These are phyloP conservation scores for Trachelus stipa DNA, from an alignment of 2,888 invertebrate genomes.

Conservation along the genomic window DNA sequence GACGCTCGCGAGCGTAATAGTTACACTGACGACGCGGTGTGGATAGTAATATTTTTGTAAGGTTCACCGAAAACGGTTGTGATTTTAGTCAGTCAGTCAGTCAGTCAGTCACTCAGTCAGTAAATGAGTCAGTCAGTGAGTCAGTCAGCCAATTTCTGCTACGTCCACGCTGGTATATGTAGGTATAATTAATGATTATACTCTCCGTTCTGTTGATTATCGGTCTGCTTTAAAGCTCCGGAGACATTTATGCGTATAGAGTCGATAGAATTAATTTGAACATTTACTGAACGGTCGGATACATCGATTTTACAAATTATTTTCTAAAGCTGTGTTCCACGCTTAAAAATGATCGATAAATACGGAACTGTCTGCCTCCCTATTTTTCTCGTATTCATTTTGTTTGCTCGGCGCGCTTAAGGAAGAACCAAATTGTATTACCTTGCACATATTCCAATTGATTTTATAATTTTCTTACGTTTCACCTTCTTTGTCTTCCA, in stretches of 20 bases:
- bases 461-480: neutral
- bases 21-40: neutral
- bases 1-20: neutral
- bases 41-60: conserved; percentile 19
- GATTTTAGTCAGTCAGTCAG: conserved; percentile 31
- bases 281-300: neutral
- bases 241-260: conserved; percentile 15
- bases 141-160: conserved; percentile 19
- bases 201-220: conserved; percentile 15
- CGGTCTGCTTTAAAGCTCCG: conserved; percentile 7
- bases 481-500: neutral
- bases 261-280: conserved; percentile 17
- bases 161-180: conserved; percentile 23
- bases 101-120: neutral
- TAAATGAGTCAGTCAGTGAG: neutral
- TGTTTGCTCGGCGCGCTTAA: neutral
- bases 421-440: neutral
- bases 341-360: neutral
- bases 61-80: conserved; percentile 38
- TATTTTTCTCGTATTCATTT: neutral
- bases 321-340: neutral
- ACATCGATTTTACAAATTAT: neutral
- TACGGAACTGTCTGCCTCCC: neutral
- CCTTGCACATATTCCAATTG: neutral
- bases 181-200: conserved; percentile 10